Conservation (phyloP, 2,797 vertebrate species). For the Sebastes aleutianus region DNA sequence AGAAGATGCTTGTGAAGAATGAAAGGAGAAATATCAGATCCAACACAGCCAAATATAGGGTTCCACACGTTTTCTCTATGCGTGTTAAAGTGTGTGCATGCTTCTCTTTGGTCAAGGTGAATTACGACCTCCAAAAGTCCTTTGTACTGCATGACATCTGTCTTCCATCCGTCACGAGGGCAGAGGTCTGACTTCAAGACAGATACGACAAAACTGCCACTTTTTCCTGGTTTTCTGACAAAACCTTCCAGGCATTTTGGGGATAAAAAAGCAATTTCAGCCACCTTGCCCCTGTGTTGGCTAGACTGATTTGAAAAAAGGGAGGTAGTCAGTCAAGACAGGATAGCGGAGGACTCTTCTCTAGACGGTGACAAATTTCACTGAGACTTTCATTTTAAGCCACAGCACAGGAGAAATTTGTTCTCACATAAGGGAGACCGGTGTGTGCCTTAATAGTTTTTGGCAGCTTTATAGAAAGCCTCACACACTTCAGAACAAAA, state of each 20-base stretch:
- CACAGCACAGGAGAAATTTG: slow-evolving; percentile 34
- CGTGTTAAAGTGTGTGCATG: slow-evolving; percentile 18
- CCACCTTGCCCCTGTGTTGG: slow-evolving; percentile 36
- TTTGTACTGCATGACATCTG: slow-evolving; percentile 7
- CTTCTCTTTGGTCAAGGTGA: slow-evolving; percentile 52
- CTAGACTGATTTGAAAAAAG: slow-evolving; percentile 52
- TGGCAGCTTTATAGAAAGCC: slow-evolving; percentile 37
- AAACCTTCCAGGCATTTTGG: slow-evolving; percentile 69
- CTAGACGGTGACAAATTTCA: slow-evolving; percentile 69
- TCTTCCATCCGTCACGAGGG: slow-evolving; percentile 30
- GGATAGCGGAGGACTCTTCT: slow-evolving; percentile 49
- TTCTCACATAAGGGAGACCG: slow-evolving; percentile 19
- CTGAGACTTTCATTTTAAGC: slow-evolving; percentile 58
- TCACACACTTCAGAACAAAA: slow-evolving; percentile 12
- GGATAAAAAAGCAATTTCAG: slow-evolving; percentile 75
- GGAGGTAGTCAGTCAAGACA: slow-evolving; percentile 47
- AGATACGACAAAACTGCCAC: slow-evolving; percentile 40
- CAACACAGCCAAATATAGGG: slow-evolving; percentile 34
- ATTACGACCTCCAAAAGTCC: slow-evolving; percentile 30
- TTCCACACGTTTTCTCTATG: not conserved
- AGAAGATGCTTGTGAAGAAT: slow-evolving; percentile 30
- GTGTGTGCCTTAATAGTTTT: slow-evolving; percentile 25
- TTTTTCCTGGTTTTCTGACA: slow-evolving; percentile 50
- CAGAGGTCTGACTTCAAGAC: slow-evolving; percentile 48
- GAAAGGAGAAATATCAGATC: slow-evolving; percentile 28